These are phyloP conservation scores for Drosophila kambysellisi DNA, from an alignment of 2,888 invertebrate species.

Conservation along the genomic window DNA sequence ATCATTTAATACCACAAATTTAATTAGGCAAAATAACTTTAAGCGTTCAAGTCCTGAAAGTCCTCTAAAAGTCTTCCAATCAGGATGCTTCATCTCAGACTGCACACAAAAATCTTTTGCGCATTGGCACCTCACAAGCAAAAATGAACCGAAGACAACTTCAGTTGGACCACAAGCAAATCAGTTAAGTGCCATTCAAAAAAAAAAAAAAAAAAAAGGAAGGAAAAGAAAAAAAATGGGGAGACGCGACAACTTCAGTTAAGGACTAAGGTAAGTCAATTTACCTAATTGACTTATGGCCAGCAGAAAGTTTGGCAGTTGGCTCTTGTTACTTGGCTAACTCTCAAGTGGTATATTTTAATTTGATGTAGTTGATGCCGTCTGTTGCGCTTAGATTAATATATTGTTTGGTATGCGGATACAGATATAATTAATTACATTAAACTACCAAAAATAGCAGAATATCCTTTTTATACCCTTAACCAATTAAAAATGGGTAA, in stretches of 20 bases:
- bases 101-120: slow-evolving; percentile 30
- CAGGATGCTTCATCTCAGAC: slow-evolving; percentile 34
- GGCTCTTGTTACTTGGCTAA: slow-evolving; percentile 36
- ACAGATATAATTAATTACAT: not conserved
- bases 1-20: slow-evolving; percentile 14
- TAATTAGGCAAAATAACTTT: slow-evolving; percentile 40
- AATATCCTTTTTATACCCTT: not conserved
- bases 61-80: slow-evolving; percentile 42
- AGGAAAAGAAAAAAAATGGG: not conserved
- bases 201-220: slow-evolving; percentile 1
- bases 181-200: slow-evolving; percentile 67
- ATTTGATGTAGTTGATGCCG: slow-evolving; percentile 30
- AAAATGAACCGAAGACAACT: slow-evolving; percentile 50
- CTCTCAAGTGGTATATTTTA: slow-evolving; percentile 35
- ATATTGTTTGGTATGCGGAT: not conserved
- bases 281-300: slow-evolving; percentile 78
- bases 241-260: slow-evolving; percentile 41
- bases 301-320: slow-evolving; percentile 62
- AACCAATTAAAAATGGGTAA: too few relatives aligned
- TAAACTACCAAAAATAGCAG: not conserved
- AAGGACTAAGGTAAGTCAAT: slow-evolving; percentile 61
- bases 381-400: slow-evolving; percentile 7
- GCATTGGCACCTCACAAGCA: slow-evolving; percentile 63
- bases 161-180: slow-evolving; percentile 68
- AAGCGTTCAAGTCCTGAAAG: slow-evolving; percentile 6